phyloP scores from a whole-genome alignment of 2,797 vertebrate genomes.

The Chanos chanos region DNA sequence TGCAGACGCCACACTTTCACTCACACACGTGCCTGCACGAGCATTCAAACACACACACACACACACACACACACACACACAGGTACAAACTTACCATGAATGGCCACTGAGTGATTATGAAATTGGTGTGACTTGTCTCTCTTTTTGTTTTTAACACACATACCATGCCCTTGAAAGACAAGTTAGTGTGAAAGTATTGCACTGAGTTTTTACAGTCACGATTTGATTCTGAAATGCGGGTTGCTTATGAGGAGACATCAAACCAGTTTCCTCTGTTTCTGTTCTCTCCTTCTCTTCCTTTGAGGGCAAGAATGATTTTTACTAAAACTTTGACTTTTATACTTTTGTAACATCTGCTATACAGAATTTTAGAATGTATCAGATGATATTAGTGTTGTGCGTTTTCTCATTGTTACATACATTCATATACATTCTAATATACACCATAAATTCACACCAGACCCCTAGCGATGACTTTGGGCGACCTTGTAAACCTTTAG shows the following conservation, averaged over 20 bases:
- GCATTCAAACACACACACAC: not conserved
- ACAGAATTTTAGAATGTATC: too few relatives aligned
- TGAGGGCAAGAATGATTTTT: not conserved
- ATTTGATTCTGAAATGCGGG: too few relatives aligned
- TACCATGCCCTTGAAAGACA: conserved; percentile 42
- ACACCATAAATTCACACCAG: too few relatives aligned
- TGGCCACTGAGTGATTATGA: conserved; percentile 49
- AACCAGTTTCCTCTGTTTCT: not conserved
- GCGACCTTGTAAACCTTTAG: too few relatives aligned
- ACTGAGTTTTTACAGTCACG: conserved; percentile 34
- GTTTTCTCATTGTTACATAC: not conserved
- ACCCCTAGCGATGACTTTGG: too few relatives aligned
- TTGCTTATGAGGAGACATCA: too few relatives aligned
- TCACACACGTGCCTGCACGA: not conserved
- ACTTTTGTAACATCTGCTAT: too few relatives aligned
- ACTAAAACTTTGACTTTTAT: not conserved
- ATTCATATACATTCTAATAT: not conserved
- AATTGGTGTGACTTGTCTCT: conserved; percentile 38
- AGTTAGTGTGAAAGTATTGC: conserved; percentile 41
- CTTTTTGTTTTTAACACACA: conserved; percentile 25
- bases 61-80: conserved; percentile 18
- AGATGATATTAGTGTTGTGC: conserved; percentile 15
- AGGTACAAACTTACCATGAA: conserved; percentile 38
- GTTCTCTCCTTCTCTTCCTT: not conserved
- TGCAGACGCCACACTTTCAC: conserved; percentile 30